Evolutionary conservation across 2,797 vertebrate species (phyloP), one percentile per base, ranked within the genome.

Genomic region (Alosa sapidissima): DNA sequence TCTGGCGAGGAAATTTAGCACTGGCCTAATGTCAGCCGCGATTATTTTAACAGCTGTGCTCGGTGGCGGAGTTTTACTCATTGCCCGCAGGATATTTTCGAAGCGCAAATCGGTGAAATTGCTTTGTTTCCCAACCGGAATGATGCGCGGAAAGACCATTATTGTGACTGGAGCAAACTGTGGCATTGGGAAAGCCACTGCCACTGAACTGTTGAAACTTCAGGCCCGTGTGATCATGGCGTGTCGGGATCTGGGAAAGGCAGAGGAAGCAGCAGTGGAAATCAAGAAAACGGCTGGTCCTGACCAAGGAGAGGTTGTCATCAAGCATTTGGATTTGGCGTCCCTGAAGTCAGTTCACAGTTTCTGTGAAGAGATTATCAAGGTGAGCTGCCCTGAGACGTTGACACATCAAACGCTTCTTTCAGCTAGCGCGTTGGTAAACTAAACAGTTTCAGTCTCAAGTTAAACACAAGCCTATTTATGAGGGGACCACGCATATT

Each of bases 111-210:
- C 89, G 0, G 86, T 65, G 3, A 84, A 88, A 75, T 81, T 92
- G 82, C 88, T 94, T 78, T 88, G 14, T 10, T 93, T 89, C 58
- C 89, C 93, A 0, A 68, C 85, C 4, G 91, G 86, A 75, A 78
- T 88, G 1, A 96, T 96, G 98, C 94, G 91, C 21, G 97, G 97
- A 8, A 98, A 98, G 90, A 98, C 97, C 0, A 96, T 98, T n/a
- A 96, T 99, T 81, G 95, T 98, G 87, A 98, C 98, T 0, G 97
- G 97, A 10, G 97, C 97, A 1, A 98, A 98, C 96, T 92, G 97
- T 92, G 97, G 98, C 24, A 96, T 99, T 68, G 97, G 97, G 81
- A 96, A 96, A 90, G 97, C 97, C 78, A 93, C 97, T 1, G 94
- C 96, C 16, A 93, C 93, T n/a, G 96, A 96, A 94, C 94, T 98